phyloP scores from a whole-genome alignment of 2,888 invertebrate genomes.

The Tinea semifulvella region DNA sequence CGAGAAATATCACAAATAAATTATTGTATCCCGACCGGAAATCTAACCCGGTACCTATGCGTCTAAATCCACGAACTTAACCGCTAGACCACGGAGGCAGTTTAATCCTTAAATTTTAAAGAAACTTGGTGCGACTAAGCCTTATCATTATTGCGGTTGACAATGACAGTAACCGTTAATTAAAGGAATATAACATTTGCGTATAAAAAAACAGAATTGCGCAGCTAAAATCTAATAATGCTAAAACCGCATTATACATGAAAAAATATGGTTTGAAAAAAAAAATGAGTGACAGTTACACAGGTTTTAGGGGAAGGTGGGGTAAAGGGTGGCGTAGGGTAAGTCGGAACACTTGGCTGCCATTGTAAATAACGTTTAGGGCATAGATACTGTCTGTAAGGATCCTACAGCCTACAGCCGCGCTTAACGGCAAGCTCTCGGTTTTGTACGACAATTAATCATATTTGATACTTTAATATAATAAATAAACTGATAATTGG shows the following conservation, averaged over 20 bases:
- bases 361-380: constrained; percentile 15
- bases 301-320: neutral
- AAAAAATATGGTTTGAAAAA: constrained; percentile 11
- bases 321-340: neutral
- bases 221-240: too few species aligned
- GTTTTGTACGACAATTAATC: neutral
- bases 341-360: constrained; percentile 14
- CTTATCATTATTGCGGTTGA: too few species aligned
- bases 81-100: too few species aligned
- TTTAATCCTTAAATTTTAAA: too few species aligned
- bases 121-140: too few species aligned
- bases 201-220: too few species aligned
- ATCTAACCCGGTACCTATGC: too few species aligned
- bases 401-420: constrained; percentile 13
- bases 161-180: too few species aligned
- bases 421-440: constrained; percentile 12
- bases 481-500: neutral
- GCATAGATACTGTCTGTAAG: constrained; percentile 14
- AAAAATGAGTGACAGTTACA: constrained; percentile 8
- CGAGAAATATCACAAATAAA: too few species aligned
- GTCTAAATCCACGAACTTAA: too few species aligned
- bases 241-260: constrained; percentile 4
- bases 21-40: too few species aligned
- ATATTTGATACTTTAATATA: constrained; percentile 6
- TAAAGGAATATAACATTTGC: too few species aligned